Percentiles rank a stretch among this genome's conserved stretches.
These are phyloP conservation scores for Cosmopolites sordidus DNA, from an alignment of 2,888 invertebrate species.

Conservation along the genomic window DNA sequence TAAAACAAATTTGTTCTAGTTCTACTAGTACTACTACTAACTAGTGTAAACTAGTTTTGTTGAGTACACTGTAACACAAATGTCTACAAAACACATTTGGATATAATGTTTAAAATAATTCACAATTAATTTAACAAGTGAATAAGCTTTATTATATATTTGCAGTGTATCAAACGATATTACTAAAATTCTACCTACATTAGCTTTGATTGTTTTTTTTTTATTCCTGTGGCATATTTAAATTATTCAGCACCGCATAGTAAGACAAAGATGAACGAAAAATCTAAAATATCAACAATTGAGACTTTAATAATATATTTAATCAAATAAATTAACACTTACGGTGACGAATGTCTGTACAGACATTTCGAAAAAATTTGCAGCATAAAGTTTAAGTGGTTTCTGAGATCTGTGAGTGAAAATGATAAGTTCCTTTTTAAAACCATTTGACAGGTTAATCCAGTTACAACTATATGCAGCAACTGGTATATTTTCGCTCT, in stretches of 20 bases:
- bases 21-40: no score
- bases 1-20: no score
- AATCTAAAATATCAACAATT: slow-evolving; percentile 5
- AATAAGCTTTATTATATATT: no score
- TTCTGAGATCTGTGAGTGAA: slow-evolving; percentile 22
- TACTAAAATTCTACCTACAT: no score
- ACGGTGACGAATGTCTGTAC: slow-evolving; percentile 26
- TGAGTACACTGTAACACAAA: no score
- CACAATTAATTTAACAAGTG: no score
- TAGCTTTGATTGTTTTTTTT: no score
- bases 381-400: slow-evolving; percentile 21
- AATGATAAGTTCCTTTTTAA: slow-evolving; percentile 24
- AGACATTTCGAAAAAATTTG: slow-evolving; percentile 26
- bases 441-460: slow-evolving; percentile 8
- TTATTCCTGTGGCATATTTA: no score
- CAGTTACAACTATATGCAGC: slow-evolving; percentile 23
- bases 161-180: no score
- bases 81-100: no score
- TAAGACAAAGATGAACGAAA: slow-evolving; percentile 10
- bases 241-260: slow-evolving; percentile 4
- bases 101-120: no score
- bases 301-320: neutral
- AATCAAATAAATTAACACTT: neutral
- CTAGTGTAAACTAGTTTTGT: no score
- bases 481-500: slow-evolving; percentile 26